phyloP scores from a whole-genome alignment of 1,140 invertebrate genomes.

The Wasmannia auropunctata region DNA sequence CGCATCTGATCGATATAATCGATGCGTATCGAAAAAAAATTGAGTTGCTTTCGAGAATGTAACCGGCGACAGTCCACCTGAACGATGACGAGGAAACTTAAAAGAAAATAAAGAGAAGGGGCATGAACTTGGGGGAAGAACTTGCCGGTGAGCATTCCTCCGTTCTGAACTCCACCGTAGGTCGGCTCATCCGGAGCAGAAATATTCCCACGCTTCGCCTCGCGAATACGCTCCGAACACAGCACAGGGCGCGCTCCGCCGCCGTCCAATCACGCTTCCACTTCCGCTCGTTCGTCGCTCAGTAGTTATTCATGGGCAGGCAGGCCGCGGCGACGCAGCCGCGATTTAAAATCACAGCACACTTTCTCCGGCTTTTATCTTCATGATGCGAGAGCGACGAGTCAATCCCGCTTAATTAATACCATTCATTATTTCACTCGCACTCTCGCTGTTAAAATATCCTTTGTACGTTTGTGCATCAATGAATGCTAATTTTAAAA shows the following conservation, averaged over 20 bases:
- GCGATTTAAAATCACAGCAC: conserved; percentile 54
- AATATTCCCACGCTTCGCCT: conserved; percentile 62
- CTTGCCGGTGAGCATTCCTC: conserved; percentile 70
- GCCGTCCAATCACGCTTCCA: conserved; percentile 57
- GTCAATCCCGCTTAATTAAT: conserved; percentile 42
- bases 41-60: neutral
- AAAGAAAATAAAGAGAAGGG: conserved; percentile 29
- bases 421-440: neutral
- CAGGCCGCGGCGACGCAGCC: conserved; percentile 9
- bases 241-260: conserved; percentile 32
- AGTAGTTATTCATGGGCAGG: conserved; percentile 59
- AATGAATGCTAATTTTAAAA: neutral
- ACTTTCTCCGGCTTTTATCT: conserved; percentile 41
- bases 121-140: conserved; percentile 53
- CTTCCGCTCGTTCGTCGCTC: conserved; percentile 56
- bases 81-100: conserved; percentile 39
- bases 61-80: neutral
- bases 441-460: neutral
- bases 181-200: conserved; percentile 59
- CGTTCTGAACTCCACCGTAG: conserved; percentile 29
- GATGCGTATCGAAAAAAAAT: neutral
- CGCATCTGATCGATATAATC: neutral
- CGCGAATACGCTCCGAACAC: conserved; percentile 54
- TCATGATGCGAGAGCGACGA: neutral
- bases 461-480: neutral